Evolutionary conservation across 2,888 invertebrate species (phyloP), one percentile per base, ranked within the genome.

Genomic region (Crematogaster levior): DNA sequence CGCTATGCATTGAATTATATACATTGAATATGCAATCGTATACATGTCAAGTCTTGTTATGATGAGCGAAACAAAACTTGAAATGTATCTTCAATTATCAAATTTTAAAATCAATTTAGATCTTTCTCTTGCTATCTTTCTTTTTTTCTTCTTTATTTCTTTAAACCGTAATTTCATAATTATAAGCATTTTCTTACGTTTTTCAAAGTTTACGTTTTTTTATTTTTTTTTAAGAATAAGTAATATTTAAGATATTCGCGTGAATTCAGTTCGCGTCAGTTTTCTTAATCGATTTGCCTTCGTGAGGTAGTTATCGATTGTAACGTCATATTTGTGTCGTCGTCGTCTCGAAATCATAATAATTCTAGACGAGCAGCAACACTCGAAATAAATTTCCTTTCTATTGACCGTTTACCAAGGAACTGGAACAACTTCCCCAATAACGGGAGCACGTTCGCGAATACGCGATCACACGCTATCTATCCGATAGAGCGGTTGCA

Each of bases 401-500:
- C 61, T 73, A 73, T 46, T 53, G 70, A 70, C 56, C 63, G 34
- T 21, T 46, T 61, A 30, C 34, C 21, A 15, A 46, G 46, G 43
- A 73, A 73, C 61, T 43, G 73, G 21, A 61, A 46, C 34, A 43
- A 74, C 61, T 74, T 74, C 63, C 46, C 63, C 43, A 63, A 74
- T 74, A 74, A 74, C 34, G 43, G 46, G 63, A 46, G 73, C 37
- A 43, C 53, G 65, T 75, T 51, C n/a, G 5, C 75, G 56, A 58
- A 56, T 56, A 58, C 56, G 43, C 77, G 40, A 51, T 65, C 48
- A 21, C 73, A 74, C 74, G 61, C 75, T 81, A 81, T 58, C 58
- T 66, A 46, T 66, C 27, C 77, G 56, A 56, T 74, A 46, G 63
- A 68, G 12, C 65, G 60, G 56, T 30, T 73, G 51, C 61, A 86